Evolutionary conservation across 2,113 vertebrate species (phyloP).

Genomic region (Grammomys surdaster): DNA sequence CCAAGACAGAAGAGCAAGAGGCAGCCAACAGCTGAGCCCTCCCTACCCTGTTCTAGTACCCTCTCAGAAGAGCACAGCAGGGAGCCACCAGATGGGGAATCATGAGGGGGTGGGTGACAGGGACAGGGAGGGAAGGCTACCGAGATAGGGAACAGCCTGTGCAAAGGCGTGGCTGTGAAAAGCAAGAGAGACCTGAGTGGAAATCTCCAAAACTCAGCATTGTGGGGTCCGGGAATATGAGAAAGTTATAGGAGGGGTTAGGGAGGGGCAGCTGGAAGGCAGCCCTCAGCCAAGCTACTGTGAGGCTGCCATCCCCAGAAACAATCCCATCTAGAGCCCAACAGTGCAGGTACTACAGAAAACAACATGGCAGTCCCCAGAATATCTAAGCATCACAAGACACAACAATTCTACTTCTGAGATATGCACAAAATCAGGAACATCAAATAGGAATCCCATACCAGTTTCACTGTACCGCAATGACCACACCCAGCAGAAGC

Average conservation of each 20-base stretch:
- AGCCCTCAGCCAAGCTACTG: not conserved
- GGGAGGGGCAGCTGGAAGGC: not conserved
- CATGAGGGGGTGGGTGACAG: not conserved
- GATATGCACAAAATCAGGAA: not conserved
- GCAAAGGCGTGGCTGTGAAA: not conserved
- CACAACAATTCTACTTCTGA: not conserved
- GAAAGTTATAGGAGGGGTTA: not conserved
- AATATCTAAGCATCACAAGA: not conserved
- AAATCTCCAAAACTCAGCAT: not conserved
- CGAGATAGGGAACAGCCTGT: not conserved
- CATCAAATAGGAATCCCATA: not conserved
- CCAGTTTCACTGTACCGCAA: fast-evolving
- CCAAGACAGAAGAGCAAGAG: not conserved
- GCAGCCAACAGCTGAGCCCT: not conserved
- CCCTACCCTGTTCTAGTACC: not conserved
- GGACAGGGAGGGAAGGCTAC: too few species aligned
- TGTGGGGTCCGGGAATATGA: not conserved
- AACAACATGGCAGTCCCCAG: not conserved
- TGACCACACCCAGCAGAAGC: not conserved
- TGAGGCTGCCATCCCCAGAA: not conserved
- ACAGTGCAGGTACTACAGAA: not conserved
- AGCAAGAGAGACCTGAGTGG: not conserved
- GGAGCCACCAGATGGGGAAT: not conserved
- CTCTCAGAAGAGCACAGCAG: not conserved
- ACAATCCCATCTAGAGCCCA: not conserved